These are phyloP conservation scores for Thamnaconus septentrionalis DNA, from an alignment of 2,113 vertebrate species.

Conservation along the genomic window DNA sequence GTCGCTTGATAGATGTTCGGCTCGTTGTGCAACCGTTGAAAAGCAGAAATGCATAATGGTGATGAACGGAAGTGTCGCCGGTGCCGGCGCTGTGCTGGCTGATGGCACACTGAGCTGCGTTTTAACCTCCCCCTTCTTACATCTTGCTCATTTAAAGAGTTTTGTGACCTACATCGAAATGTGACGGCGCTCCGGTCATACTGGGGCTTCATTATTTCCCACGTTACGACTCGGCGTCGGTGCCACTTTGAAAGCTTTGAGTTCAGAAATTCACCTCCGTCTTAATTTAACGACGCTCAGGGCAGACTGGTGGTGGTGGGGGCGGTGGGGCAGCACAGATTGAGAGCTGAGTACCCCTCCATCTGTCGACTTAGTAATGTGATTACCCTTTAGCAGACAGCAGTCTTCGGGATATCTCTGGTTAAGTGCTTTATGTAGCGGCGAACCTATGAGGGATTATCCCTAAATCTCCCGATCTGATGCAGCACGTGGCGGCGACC, in stretches of 20 bases:
- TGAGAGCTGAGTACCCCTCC: constrained; percentile 54
- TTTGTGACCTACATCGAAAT: no score
- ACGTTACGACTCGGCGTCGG: neutral
- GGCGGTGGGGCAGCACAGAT: constrained; percentile 34
- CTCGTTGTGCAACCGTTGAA: constrained; percentile 3
- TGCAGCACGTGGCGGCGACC: constrained; percentile 42
- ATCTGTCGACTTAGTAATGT: constrained; percentile 62
- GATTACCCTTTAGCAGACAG: constrained; percentile 59
- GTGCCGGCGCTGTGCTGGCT: neutral
- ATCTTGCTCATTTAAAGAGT: no score
- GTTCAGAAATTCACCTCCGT: constrained; percentile 14
- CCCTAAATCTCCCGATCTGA: constrained; percentile 49
- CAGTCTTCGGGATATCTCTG: constrained; percentile 47
- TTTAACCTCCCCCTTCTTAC: constrained; percentile 4
- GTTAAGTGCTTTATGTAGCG: constrained; percentile 57
- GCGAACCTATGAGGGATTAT: constrained; percentile 53
- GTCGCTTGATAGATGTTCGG: constrained; percentile 2
- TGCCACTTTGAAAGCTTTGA: no score
- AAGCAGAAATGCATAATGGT: constrained; percentile 26
- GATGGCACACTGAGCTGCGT: constrained; percentile 23
- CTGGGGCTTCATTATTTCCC: neutral
- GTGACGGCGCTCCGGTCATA: no score
- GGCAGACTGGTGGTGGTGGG: constrained; percentile 5
- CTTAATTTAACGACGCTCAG: constrained; percentile 21
- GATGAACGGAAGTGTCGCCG: neutral